These are phyloP conservation scores for Triops cancriformis DNA, from an alignment of 1,140 invertebrate species.

Conservation along the genomic window DNA sequence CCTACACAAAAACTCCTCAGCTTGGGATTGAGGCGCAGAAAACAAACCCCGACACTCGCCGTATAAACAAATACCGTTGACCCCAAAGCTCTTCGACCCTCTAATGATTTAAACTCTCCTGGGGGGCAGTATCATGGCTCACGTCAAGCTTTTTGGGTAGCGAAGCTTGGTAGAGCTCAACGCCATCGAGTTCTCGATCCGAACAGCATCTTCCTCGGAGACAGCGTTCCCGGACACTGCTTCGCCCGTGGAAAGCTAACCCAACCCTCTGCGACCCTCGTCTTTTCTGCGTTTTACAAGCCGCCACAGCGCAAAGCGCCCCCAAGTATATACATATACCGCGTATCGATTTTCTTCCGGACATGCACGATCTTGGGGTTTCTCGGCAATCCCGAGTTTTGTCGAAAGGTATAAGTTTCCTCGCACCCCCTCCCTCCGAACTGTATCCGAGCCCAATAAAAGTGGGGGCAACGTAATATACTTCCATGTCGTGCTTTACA, in stretches of 20 bases:
- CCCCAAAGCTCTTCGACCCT: not conserved
- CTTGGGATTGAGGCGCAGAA: not conserved
- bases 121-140: not conserved
- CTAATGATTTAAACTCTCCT: not conserved
- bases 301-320: not conserved
- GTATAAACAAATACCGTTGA: not conserved
- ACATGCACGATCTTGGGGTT: not conserved
- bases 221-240: not conserved
- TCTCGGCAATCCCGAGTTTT: not conserved
- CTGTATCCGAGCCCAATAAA: not conserved
- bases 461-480: not conserved
- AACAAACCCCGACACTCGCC: not conserved
- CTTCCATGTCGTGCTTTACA: not conserved
- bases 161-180: not conserved
- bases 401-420: not conserved
- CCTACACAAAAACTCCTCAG: not conserved
- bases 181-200: not conserved
- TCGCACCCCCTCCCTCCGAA: not conserved
- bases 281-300: not conserved
- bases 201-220: not conserved
- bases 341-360: not conserved
- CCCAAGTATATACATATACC: not conserved
- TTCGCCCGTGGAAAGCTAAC: not conserved
- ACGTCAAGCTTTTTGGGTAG: not conserved
- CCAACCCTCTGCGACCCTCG: not conserved